These are phyloP conservation scores for Chironomus tepperi DNA, from an alignment of 1,140 invertebrate genomes.

Conservation along the genomic window DNA sequence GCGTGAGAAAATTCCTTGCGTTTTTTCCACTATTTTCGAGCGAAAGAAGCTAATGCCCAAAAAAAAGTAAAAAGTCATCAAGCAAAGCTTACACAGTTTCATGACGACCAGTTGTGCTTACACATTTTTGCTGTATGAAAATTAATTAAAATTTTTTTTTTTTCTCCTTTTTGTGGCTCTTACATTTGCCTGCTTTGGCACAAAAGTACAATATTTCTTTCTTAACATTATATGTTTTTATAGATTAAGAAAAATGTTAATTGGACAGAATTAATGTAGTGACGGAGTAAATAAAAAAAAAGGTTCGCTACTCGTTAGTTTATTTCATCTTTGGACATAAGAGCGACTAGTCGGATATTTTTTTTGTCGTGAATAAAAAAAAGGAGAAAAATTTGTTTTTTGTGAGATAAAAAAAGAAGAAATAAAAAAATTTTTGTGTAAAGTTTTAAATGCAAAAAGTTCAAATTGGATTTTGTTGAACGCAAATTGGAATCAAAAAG, in stretches of 20 bases:
- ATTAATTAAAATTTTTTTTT: constrained; percentile 13
- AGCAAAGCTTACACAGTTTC: constrained; percentile 17
- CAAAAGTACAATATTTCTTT: not conserved
- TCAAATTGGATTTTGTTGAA: not conserved
- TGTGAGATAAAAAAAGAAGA: not conserved
- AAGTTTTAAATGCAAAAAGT: not conserved
- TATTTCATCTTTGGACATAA: constrained; percentile 17
- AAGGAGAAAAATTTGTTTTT: not conserved
- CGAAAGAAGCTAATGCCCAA: not conserved
- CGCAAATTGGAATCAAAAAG: not conserved
- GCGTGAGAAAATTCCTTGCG: constrained; percentile 6
- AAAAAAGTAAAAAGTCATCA: constrained; percentile 7
- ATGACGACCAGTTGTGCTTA: constrained; percentile 19
- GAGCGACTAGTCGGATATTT: not conserved
- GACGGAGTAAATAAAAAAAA: constrained; percentile 15
- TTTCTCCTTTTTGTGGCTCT: not conserved
- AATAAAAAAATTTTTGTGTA: not conserved
- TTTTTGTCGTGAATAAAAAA: not conserved
- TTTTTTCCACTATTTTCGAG: not conserved
- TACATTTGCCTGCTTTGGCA: not conserved
- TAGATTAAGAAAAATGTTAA: constrained; percentile 23
- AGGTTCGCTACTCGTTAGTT: constrained; percentile 15
- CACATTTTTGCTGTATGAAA: constrained; percentile 17
- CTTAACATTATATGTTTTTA: constrained; percentile 16
- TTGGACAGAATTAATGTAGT: constrained; percentile 22